phyloP scores from a whole-genome alignment of 2,888 invertebrate genomes.

The Thelaira solivaga region DNA sequence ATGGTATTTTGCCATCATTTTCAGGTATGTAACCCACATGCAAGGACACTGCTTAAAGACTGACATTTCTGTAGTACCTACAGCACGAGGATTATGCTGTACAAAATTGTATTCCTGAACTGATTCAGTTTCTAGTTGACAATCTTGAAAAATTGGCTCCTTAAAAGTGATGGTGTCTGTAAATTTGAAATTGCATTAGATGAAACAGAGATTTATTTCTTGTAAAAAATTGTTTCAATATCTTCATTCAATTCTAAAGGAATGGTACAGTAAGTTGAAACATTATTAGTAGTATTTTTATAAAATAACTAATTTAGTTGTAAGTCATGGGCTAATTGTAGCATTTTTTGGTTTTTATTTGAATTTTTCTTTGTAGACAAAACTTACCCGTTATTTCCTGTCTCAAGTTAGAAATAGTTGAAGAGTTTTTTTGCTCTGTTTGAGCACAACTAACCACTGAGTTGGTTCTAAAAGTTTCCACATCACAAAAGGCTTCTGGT shows the following conservation, averaged over 20 bases:
- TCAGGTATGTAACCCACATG: conserved; percentile 66
- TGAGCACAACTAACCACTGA: neutral
- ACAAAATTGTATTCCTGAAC: neutral
- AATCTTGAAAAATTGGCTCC: neutral
- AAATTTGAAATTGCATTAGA: neutral
- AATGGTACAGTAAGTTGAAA: neutral
- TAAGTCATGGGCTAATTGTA: too few species aligned
- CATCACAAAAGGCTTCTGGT: neutral
- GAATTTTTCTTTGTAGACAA: neutral
- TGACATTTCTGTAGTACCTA: conserved; percentile 33
- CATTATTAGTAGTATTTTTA: neutral
- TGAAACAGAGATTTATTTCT: neutral
- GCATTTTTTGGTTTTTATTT: too few species aligned
- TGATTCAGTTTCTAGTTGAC: neutral
- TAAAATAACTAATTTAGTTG: too few species aligned
- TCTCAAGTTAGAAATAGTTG: neutral
- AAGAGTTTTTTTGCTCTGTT: neutral
- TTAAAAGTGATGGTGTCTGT: neutral
- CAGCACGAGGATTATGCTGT: neutral
- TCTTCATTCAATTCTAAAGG: neutral
- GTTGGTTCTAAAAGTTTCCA: neutral
- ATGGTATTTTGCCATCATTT: conserved; percentile 49
- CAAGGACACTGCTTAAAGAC: conserved; percentile 67
- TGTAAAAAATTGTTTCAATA: neutral
- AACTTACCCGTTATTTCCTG: conserved; percentile 4